These are phyloP conservation scores for Caenorhabditis doughertyi DNA, from an alignment of 2,888 invertebrate genomes.

Conservation along the genomic window DNA sequence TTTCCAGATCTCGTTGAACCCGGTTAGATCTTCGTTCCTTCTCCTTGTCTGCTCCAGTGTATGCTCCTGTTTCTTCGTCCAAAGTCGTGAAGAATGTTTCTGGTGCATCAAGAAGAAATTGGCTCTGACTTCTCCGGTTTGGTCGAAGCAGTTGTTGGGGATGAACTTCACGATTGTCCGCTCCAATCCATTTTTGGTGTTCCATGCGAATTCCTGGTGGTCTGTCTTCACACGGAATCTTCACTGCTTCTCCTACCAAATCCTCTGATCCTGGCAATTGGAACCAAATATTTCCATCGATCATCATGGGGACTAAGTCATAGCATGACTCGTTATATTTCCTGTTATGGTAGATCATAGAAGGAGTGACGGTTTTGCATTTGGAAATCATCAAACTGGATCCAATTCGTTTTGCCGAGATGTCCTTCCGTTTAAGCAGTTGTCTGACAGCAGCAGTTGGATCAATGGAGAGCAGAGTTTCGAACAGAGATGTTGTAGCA, in stretches of 20 bases:
- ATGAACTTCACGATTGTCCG: neutral
- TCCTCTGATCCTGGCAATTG: neutral
- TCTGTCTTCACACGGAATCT: neutral
- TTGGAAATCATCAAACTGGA: neutral
- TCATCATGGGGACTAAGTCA: neutral
- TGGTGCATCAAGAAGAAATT: slow-evolving; percentile 1
- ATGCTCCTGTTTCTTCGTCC: neutral
- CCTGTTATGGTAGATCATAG: neutral
- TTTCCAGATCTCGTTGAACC: neutral
- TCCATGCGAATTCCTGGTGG: neutral
- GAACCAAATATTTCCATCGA: neutral
- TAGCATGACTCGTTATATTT: neutral
- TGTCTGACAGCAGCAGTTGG: neutral
- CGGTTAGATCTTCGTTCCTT: neutral
- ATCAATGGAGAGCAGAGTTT: neutral
- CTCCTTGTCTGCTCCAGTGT: neutral
- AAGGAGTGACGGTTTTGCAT: neutral
- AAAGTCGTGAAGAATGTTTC: neutral
- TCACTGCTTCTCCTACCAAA: neutral
- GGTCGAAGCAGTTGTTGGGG: neutral
- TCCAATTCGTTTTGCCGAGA: neutral
- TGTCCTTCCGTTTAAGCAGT: neutral
- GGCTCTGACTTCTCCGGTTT: neutral
- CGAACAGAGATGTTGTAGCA: neutral
- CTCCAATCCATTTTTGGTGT: neutral